Evolutionary conservation across 2,113 vertebrate species (phyloP).

Genomic region (Vanacampus margaritifer): DNA sequence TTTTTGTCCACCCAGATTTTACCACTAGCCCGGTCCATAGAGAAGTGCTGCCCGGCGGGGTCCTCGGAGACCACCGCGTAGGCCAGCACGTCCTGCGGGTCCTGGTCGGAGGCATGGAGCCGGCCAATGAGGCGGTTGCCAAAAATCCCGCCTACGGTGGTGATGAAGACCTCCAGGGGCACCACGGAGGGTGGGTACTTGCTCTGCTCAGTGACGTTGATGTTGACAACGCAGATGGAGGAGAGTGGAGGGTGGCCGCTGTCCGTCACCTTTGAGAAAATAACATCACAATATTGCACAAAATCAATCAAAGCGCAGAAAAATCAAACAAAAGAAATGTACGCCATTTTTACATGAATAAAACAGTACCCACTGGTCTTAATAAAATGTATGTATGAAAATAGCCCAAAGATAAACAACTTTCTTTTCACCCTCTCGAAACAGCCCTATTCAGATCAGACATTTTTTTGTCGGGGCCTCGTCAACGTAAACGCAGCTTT

Average conservation of each 20-base stretch:
- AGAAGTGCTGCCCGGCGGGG: constrained; percentile 68
- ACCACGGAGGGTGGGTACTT: constrained; percentile 81
- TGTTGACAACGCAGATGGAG: constrained; percentile 82
- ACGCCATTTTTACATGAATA: neutral
- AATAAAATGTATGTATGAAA: too few species aligned
- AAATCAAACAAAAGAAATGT: too few species aligned
- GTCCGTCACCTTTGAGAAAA: constrained; percentile 80
- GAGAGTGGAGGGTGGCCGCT: constrained; percentile 86
- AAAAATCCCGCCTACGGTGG: constrained; percentile 66
- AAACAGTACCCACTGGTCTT: too few species aligned
- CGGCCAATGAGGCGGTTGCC: constrained; percentile 83
- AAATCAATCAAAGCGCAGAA: neutral
- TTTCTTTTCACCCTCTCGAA: too few species aligned
- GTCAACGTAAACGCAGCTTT: too few species aligned
- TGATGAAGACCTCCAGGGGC: constrained; percentile 90
- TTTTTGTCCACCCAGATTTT: constrained; percentile 81
- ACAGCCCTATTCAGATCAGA: too few species aligned
- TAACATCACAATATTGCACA: neutral
- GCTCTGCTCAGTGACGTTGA: constrained; percentile 86
- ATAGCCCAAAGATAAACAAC: too few species aligned
- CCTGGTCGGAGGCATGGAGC: constrained; percentile 89
- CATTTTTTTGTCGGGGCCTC: too few species aligned
- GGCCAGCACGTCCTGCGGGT: constrained; percentile 81
- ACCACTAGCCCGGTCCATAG: constrained; percentile 78
- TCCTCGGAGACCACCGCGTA: constrained; percentile 75